Evolutionary conservation across 2,797 vertebrate genomes (phyloP).

Genomic region (Apodemus agrarius): DNA sequence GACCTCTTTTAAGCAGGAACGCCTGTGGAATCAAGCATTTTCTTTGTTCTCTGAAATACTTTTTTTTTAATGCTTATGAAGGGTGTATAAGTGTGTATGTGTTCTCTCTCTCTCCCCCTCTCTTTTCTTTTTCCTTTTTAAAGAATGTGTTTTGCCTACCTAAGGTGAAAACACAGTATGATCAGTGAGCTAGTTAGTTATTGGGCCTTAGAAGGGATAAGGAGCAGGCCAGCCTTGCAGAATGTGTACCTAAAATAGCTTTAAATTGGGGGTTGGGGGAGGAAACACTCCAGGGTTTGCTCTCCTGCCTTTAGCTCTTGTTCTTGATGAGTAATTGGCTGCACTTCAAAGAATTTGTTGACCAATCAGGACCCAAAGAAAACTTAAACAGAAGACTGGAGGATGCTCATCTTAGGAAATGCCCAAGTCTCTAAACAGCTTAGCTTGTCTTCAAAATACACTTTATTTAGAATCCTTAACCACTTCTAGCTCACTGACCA

Average conservation of each 20-base stretch:
- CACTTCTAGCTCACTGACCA: background rate
- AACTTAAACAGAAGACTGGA: background rate
- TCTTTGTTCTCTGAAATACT: constrained; percentile 78
- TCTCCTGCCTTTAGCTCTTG: background rate
- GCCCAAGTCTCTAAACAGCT: background rate
- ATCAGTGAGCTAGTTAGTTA: constrained; percentile 48
- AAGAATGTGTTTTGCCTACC: constrained; percentile 65
- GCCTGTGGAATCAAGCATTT: constrained; percentile 66
- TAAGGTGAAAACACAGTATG: constrained; percentile 67
- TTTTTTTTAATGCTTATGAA: constrained; percentile 71
- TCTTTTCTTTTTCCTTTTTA: background rate
- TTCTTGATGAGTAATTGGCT: background rate
- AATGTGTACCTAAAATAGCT: constrained; percentile 44
- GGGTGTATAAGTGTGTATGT: background rate
- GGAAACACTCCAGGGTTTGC: background rate
- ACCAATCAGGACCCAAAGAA: background rate
- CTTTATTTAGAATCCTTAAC: background rate
- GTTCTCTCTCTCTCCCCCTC: background rate
- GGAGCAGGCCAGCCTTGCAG: background rate
- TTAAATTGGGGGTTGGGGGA: background rate
- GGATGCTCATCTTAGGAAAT: background rate
- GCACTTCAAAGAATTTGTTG: background rate
- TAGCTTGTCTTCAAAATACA: background rate
- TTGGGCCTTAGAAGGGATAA: constrained; percentile 49
- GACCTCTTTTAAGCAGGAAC: constrained; percentile 65